Evolutionary conservation across 1,140 invertebrate species (phyloP), one percentile per base, ranked within the genome.

Genomic region (Aricia agestis): DNA sequence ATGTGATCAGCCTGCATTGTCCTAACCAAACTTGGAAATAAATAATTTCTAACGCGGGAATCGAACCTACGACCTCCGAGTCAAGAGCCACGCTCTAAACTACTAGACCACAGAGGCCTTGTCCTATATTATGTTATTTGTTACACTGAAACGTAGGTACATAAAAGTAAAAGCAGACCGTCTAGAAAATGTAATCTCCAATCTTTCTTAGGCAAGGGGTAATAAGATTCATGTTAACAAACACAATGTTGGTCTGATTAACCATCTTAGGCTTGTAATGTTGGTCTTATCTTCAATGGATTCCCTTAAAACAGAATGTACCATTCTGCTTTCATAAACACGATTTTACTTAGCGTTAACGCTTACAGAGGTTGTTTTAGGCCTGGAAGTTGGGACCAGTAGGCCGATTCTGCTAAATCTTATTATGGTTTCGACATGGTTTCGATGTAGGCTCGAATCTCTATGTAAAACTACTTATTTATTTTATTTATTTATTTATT

Each of bases 171-270:
- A 63, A 63, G 2, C 19, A 25, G 18, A 25, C 18, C 19, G 59
- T 17, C 17, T 63, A 63, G 10, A 25, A 63, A 19, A 25, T 11
- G 59, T 19, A 11, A 63, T 63, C 59, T 63, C 19, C 59, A 19
- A 63, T 63, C 59, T 63, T 25, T 63, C 19, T 63, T 31, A 63
- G 18, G 18, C 59, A 63, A 19, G 59, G 59, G 18, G n/a, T 59
- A 19, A 11, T 63, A 63, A 19, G 59, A 63, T 19, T 63, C 59
- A 19, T 63, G 59, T 63, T 63, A 19, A 63, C 59, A 63, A 63
- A 63, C 59, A 68, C 45, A 68, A 73, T 70, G 69, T 70, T 45
- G 45, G 45, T 73, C 31, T 67, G 72, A 73, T 70, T 69, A 70
- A 59, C 72, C 68, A 61, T 73, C 57, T 73, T 70, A 13, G 72